Evolutionary conservation across 2,113 vertebrate species (phyloP).

Genomic region (Natator depressus): DNA sequence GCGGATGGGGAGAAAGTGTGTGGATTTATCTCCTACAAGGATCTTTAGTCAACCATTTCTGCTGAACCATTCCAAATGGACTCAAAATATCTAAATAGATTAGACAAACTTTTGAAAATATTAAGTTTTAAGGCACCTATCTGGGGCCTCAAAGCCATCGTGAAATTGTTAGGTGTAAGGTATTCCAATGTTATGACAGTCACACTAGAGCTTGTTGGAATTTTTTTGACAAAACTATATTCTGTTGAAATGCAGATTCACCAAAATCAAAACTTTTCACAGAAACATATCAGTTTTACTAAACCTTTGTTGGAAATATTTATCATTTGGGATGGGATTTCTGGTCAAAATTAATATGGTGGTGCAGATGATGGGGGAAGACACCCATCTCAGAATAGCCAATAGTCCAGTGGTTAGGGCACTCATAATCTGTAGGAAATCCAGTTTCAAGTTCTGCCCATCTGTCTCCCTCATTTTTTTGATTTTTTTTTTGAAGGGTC

Average conservation of each 20-base stretch:
- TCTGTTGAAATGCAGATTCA: background rate
- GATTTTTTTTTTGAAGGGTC: background rate
- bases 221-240: background rate
- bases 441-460: background rate
- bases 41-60: background rate
- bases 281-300: background rate
- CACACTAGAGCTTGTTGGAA: background rate
- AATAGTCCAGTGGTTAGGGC: background rate
- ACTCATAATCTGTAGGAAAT: background rate
- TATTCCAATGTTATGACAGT: background rate
- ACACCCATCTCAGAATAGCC: background rate
- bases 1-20: rapidly evolving
- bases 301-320: background rate
- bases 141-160: background rate
- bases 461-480: background rate
- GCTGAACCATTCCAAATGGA: background rate
- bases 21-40: background rate
- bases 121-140: rapidly evolving
- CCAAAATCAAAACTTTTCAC: background rate
- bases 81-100: too few relatives aligned
- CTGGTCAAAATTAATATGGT: background rate
- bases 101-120: too few relatives aligned
- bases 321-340: background rate
- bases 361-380: background rate
- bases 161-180: background rate